Evolutionary conservation across 92 coral and sea anemone species (phyloP), one percentile per base, ranked within the genome.

Genomic region (Epizoanthus fatuus): DNA sequence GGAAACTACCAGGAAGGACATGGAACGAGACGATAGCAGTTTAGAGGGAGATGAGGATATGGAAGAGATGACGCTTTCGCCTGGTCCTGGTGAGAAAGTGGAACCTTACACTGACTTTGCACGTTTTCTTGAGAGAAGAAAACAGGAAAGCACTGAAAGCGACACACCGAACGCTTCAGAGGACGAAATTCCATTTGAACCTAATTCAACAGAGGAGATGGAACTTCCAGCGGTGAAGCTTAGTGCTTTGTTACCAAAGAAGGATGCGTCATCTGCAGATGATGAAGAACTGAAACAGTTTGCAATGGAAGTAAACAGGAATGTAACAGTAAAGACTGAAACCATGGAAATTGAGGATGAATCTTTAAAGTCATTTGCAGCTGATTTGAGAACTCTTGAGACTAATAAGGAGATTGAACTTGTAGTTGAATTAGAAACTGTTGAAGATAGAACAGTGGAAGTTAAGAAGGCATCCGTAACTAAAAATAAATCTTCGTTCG

Each of bases 111-210:
- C 58, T 59, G 82, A 77, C 58, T 77, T 77, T 62, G 45, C 63
- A 20, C 44, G 58, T 17, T 60, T 77, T 62, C 82, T 77, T 19
- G 82, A 77, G 47, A 60, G 6, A 7, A 77, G 45, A 37, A 77
- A 60, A 47, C 81, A 58, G 25, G 70, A 60, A 29, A 77, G 82
- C 69, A 16, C 58, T 11, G 82, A 77, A 2, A 39, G 7, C 58
- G 70, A 77, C 42, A 62, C 37, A 44, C 69, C 58, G 8, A 60
- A 42, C 71, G 69, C 42, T 3, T 77, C 82, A 17, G 82, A 69
- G 11, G 82, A 77, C 17, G 82, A 77, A 77, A 77, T 77, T 58
- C 82, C 70, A 15, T 76, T 76, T 39, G 81, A 76, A 19, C 53
- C 81, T 20, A 76, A 39, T 45, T 37, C 29, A 11, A 29, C 67